Evolutionary conservation across 2,113 vertebrate genomes (phyloP).

Genomic region (Chrysochloris asiatica): DNA sequence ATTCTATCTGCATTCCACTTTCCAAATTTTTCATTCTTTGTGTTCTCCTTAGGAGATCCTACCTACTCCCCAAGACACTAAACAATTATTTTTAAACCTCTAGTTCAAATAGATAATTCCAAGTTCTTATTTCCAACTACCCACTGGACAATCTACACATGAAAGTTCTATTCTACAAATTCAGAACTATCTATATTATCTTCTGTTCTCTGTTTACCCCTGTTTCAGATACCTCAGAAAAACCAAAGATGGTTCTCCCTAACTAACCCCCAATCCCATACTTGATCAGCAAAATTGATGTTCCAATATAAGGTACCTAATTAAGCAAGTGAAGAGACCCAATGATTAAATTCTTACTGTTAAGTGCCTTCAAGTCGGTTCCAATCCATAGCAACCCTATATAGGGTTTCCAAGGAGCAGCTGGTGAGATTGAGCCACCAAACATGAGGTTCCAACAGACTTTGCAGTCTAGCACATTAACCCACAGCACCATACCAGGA

Average conservation of each 20-base stretch:
- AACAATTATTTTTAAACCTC: not conserved
- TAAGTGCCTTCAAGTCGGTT: too few relatives aligned
- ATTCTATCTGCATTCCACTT: not conserved
- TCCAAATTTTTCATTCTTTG: not conserved
- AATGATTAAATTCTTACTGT: not conserved
- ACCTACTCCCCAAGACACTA: not conserved
- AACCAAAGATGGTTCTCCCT: not conserved
- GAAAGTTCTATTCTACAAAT: not conserved
- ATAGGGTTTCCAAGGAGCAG: too few relatives aligned
- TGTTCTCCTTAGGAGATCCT: not conserved
- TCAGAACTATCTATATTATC: not conserved
- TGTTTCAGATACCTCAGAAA: not conserved
- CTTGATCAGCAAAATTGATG: not conserved
- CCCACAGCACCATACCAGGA: too few relatives aligned
- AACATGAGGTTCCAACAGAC: too few relatives aligned
- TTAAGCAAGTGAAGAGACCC: not conserved
- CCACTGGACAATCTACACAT: not conserved
- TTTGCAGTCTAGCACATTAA: too few relatives aligned
- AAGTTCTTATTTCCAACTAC: not conserved
- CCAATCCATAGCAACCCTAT: too few relatives aligned
- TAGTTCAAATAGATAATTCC: not conserved
- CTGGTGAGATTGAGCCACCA: too few relatives aligned
- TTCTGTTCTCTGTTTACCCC: not conserved
- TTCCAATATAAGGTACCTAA: constrained; percentile 4
- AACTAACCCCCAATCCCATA: not conserved